Base-by-base conservation (phyloP, 2,888 invertebrate species). In the Blera fallax region DNA sequence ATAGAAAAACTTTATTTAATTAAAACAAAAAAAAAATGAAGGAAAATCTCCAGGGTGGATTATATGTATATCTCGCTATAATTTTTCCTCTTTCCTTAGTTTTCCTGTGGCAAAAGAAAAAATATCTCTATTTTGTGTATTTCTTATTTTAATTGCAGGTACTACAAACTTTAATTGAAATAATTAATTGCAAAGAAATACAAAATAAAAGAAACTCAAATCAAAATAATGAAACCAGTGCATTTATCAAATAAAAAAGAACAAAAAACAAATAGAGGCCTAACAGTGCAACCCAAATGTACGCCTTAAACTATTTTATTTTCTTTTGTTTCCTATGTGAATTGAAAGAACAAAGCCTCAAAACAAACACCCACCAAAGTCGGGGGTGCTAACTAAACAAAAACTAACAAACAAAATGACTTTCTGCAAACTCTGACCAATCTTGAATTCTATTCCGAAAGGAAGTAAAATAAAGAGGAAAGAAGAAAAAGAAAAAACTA, bases 91-190 rank as follows among this genome's bases (percentile, higher is more conserved):
- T 64, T 24, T 24, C 4, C 16, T 27, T 54, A 37, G 24, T 16
- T 60, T 74, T 65, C 56, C 16, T 67, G 50, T 62, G 64, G 52
- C 67, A 62, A 45, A n/a, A 5, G 48, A 14, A 72, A 56, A 52
- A 37, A 48, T 34, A 62, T 74, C 16, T 74, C 54, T 69, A 64
- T 60, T 73, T 73, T 73, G 18, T 78, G 58, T 65, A 52, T 79
- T 84, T 74, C 74, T 76, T 78, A 73, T 80, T 84, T 80, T 84
- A 80, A 76, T 84, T 84, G 29, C 84, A 84, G 84, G 80, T 84
- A 79, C 84, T 80, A 76, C 79, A 80, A 70, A 56, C 43, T 69
- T 79, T 69, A 84, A 76, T 74, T 84, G 29, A 79, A 74, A 78
- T 84, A 79, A 79, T 43, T 69, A 69, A 73, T 60, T 72, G 52